Conservation (phyloP, 1,140 invertebrate genomes). For the Druon quercuslanigerum region DNA sequence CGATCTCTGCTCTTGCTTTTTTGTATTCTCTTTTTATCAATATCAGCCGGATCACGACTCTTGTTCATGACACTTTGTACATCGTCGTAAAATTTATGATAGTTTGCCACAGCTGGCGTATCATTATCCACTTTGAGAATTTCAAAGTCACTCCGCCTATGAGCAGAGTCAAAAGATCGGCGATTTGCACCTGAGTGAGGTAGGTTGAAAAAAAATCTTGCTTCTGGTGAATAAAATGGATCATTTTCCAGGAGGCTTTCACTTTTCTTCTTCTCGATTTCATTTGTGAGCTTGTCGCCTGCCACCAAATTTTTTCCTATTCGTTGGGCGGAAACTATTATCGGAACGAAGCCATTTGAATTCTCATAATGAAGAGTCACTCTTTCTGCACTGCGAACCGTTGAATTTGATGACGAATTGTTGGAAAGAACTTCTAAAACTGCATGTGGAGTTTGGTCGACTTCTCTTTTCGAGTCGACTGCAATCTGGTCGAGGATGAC, state of each 20-base stretch:
- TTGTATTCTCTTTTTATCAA: constrained; percentile 39
- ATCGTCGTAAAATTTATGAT: constrained; percentile 65
- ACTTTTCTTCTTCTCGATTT: constrained; percentile 31
- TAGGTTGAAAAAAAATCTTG: constrained; percentile 64
- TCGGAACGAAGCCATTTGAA: constrained; percentile 68
- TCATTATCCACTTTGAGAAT: constrained; percentile 68
- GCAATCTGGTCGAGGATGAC: constrained; percentile 66
- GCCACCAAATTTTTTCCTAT: constrained; percentile 37
- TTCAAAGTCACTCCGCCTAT: constrained; percentile 66
- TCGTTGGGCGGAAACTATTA: constrained; percentile 49
- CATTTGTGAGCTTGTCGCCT: not conserved
- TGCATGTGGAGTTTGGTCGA: constrained; percentile 45
- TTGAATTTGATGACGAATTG: constrained; percentile 30
- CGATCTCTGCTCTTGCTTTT: constrained; percentile 39
- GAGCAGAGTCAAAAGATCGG: constrained; percentile 61
- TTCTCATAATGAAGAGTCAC: constrained; percentile 63
- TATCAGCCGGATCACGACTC: constrained; percentile 29
- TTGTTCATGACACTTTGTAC: constrained; percentile 46
- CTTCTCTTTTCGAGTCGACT: constrained; percentile 57
- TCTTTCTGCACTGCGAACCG: constrained; percentile 32
- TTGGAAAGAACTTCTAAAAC: constrained; percentile 29
- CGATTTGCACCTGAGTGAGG: constrained; percentile 53
- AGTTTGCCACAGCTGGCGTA: constrained; percentile 68
- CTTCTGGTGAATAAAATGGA: constrained; percentile 64
- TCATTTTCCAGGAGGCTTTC: constrained; percentile 53